Base-by-base conservation (phyloP, 2,888 invertebrate species). In the Allolobophora icterica region DNA sequence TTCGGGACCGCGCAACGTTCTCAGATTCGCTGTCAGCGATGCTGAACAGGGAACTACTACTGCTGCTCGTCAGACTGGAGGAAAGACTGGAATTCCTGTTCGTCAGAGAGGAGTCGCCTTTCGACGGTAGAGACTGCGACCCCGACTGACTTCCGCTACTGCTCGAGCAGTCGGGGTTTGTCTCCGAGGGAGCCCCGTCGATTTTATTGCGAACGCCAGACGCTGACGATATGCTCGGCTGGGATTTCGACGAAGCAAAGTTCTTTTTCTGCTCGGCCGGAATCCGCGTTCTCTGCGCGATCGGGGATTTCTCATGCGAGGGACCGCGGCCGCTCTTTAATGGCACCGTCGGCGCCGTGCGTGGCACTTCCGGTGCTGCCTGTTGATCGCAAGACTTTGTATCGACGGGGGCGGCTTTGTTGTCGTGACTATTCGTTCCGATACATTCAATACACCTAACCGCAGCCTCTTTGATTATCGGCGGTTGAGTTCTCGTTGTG, bases 1-100 rank as follows among this genome's bases (percentile, higher is more conserved):
- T 87, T 35, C 87, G 35, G 17, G 87, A 15, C 24, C 87, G 34
- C 5, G 5, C 35, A 21, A 38, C 87, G 35, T 24, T 38, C 87
- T 90, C 90, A 0, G 90, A 58, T 24, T 90, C 90, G 90, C 90
- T 58, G 83, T 90, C 90, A 0, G 90, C 90, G 0, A 35, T 34
- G 71, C 90, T 90, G 34, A 52, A 33, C n/a, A 52, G 30, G 30
- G 90, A 52, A 8, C 58, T 35, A 1, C 52, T 34, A 34, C 90
- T 71, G 35, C 90, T 90, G 21, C 52, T 71, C 35, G 87, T 87
- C 5, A 87, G 87, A 24, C 87, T 38, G 35, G 87, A 87, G 35
- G 87, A 87, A 15, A 87, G 87, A 24, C 87, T 87, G 87, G 87
- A 87, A 35, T 87, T 6, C 35, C 87, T 87, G 34, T 30, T 87